Evolutionary conservation across 2,888 invertebrate species (phyloP), one percentile per base, ranked within the genome.

Genomic region (Linnaemya vulpina): DNA sequence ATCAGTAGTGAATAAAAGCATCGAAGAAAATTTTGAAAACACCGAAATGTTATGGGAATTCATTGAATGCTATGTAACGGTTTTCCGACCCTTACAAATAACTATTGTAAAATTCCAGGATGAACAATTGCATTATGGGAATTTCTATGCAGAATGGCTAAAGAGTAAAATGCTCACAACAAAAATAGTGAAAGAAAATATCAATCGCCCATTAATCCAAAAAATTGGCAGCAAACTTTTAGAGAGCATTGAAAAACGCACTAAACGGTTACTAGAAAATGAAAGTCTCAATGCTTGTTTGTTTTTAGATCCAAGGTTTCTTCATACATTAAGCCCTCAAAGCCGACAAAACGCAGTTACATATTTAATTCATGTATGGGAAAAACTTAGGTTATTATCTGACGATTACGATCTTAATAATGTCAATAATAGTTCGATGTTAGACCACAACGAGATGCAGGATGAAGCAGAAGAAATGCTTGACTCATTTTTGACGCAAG

Each of bases 251-350:
- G 40, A 40, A 40, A 40, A 40, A 40, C 40, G 40, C 11, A 40
- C 40, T 40, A 40, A 10, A 40, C 10, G 13, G 11, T 40, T 40
- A 11, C 40, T 40, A 40, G 40, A 40, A 13, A 40, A 40, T 40
- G 40, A 40, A 40, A 55, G n/a, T n/a, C n/a, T n/a, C n/a, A n/a
- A n/a, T n/a, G n/a, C n/a, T n/a, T n/a, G n/a, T n/a, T n/a, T n/a
- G n/a, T n/a, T n/a, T n/a, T n/a, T n/a, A n/a, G 60, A 60, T 35
- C 60, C 60, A 35, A 30, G 43, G 51, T 55, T 55, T 13, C 55
- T 25, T 25, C 25, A 55, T 25, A 55, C 55, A 55, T 55, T 55
- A 55, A 25, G 11, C 20, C 55, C 55, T 3, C 25, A 25, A 13
- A 13, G 25, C 13, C 22, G 22, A 2, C 25, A 55, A 55, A 13